Base-by-base conservation (phyloP, 1,140 invertebrate genomes). In the Plodia interpunctella region DNA sequence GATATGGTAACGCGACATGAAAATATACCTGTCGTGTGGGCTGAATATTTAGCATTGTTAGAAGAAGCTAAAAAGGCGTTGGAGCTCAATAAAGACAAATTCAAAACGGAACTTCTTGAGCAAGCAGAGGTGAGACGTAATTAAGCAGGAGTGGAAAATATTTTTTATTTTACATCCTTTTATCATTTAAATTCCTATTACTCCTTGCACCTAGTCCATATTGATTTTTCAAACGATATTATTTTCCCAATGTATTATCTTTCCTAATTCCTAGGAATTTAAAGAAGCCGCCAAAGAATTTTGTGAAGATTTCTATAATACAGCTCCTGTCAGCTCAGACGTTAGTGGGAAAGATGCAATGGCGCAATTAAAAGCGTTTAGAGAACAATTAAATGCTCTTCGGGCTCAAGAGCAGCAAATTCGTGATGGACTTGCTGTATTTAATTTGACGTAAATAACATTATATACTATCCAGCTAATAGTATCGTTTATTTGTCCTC, bases 21-120 rank as follows among this genome's bases (percentile, higher is more conserved):
- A 65, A 91, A 93, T 58, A 90, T 96, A n/a, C 85, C 91, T 11
- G 70, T 83, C 13, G 79, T 91, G 49, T 96, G 95, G 95, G 65
- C 85, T 6, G 83, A 90, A 19, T 96, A 95, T 90, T 84, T 95
- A 52, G 77, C 91, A 61, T 70, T 91, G 20, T 81, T 96, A 4
- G 90, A 92, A 52, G 91, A 94, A 62, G 91, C 92, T 5, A 93
- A 94, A 63, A 90, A 92, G 51, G 92, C 92, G 85, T 80, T 96
- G 11, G 91, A 93, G 67, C 89, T 92, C 70, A 92, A 93, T 59
- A 95, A 95, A 90, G 94, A 95, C 66, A 92, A 92, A 67, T 95
- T 96, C 81, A 94, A 94, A 83, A 90, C 91, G 32, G 90, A 92
- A 66, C 84, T 96, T 5, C 72, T 95, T 17, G 90, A 92, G 61